Evolutionary conservation across 2,113 vertebrate genomes (phyloP), one percentile per base, ranked within the genome.

Genomic region (Myanophis thanlyinensis): DNA sequence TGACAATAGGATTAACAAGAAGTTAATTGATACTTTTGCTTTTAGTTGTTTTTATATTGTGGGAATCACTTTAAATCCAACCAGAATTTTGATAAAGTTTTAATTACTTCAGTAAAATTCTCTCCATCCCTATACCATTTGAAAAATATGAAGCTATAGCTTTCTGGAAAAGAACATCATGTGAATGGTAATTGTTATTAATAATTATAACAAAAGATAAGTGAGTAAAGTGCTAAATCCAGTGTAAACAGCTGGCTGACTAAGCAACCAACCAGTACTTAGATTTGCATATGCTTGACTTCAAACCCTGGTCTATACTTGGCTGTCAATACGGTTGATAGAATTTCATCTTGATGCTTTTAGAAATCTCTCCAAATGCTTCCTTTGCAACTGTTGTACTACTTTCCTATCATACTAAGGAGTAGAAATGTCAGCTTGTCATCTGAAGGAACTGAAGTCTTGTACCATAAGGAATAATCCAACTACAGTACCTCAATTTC

Each of bases 51-150:
- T 51, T 35, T 7, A 44, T 18, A 90, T 88, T 67, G 46, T 49
- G 44, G 84, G 52, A 30, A 93, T 94, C 67, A 11, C 27, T 94
- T 88, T 25, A 87, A 27, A 91, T 35, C 15, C 22, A 15, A 87
- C 46, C 11, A 93, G 86, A 93, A 87, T 93, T 96, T 94, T 93
- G 84, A 91, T 25, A 90, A n/a, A 84, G 92, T 15, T 2, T 94
- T 95, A 91, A 93, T 93, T 1, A 48, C 12, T 92, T 22, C 84
- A 92, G 27, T 84, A 5, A 46, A 95, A 95, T 56, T 80, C 44
- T 4, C 87, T 87, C 90, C 35, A 12, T 0, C 91, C 92, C 46
- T n/a, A 3, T 80, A 30, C 2, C 23, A 4, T 73, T 11, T 85
- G 52, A 80, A 93, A 92, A 89, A 89, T 22, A 46, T 56, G 88